Evolutionary conservation across 1,140 invertebrate genomes (phyloP), one percentile per base, ranked within the genome.

Genomic region (Bombyx mandarina): DNA sequence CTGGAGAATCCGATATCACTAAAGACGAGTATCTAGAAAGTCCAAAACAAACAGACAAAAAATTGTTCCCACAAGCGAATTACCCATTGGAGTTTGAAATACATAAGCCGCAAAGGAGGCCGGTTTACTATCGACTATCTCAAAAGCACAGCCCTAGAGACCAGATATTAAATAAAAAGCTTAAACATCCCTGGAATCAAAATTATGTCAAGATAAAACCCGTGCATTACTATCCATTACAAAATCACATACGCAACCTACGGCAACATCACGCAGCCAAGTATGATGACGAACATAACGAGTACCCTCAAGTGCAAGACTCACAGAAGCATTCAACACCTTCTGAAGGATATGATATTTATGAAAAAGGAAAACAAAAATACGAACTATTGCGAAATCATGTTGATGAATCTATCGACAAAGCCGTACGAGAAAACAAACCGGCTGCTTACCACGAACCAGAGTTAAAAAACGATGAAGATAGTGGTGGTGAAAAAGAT

Each of bases 311-410:
- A 68, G 51, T 78, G 8, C 65, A 54, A 56, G 57, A 58, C 8
- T 54, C 56, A 46, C 73, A 80, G 68, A 65, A 74, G 42, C 58
- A 71, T 51, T 71, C 63, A 12, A 73, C 82, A 47, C 64, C 65
- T 18, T 65, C 77, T 8, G 82, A 88, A 35, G 86, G 86, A 35
- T 82, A 88, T 58, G 86, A 89, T 65, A 88, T 87, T 58, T 88
- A 77, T 56, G 75, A 88, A 67, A 79, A 77, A 61, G 82, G 86
- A 54, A 86, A 82, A 74, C 63, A 61, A 26, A 79, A 79, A 50
- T 89, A 78, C 60, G 57, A 66, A 9, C 53, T 71, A 58, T 54
- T 82, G 45, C 71, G 76, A 61, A 76, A 86, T 66, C 79, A 82
- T 60, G 65, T 88, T 9, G 77, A 86, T 66, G 71, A 78, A 65